A percentile compares a stretch with the other conserved stretches of the same genome.
These are phyloP conservation scores for Ophioderma brevispina DNA, from an alignment of 35 echinoderm and acorn worm genomes.

Conservation along the genomic window DNA sequence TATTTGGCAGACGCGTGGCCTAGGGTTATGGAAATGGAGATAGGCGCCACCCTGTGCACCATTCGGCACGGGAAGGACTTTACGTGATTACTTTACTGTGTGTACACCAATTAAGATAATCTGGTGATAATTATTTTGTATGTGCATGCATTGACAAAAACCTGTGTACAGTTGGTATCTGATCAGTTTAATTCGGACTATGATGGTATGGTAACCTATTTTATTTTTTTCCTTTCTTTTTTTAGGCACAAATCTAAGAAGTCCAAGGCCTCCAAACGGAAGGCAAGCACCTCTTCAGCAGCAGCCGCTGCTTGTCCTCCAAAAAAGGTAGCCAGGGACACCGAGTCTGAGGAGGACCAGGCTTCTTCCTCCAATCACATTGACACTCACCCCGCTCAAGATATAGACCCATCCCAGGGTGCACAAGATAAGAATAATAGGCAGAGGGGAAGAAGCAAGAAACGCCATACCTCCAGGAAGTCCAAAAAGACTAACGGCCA, in stretches of 20 bases:
- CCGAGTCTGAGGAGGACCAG: background rate
- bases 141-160: no score
- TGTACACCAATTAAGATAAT: no score
- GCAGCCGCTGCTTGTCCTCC: background rate
- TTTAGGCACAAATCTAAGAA: background rate
- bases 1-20: no score
- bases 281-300: background rate
- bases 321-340: background rate
- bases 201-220: background rate
- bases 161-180: background rate
- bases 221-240: background rate
- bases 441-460: background rate
- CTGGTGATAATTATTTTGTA: no score
- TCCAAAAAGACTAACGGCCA: background rate
- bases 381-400: background rate
- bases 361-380: background rate
- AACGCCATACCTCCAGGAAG: background rate
- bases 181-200: background rate
- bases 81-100: no score
- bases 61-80: no score
- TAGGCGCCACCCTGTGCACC: no score
- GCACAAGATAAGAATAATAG: background rate
- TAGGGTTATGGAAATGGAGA: no score
- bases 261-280: background rate
- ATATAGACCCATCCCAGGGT: background rate